Conservation (phyloP, 2,113 vertebrate species). For the Chrysemys picta region DNA sequence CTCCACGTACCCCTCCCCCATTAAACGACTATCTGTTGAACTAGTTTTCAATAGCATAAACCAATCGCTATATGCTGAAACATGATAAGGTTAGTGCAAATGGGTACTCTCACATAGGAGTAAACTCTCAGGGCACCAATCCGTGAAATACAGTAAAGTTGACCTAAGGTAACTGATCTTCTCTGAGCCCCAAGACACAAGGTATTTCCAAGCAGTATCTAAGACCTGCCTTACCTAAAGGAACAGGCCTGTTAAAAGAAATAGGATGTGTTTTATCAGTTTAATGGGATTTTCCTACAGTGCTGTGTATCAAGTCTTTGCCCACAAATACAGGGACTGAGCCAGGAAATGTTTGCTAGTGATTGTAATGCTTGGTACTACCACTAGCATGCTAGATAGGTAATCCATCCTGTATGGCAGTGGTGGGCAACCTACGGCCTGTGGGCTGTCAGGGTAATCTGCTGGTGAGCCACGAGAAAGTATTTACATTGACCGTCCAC, state of each 20-base stretch:
- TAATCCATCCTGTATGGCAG: not conserved
- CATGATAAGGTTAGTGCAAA: not conserved
- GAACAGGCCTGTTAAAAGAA: not conserved
- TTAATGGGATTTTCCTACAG: fast-evolving
- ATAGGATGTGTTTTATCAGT: not conserved
- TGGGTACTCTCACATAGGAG: fast-evolving
- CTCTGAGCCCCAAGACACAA: not conserved
- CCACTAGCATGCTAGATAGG: not conserved
- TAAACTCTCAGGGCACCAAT: not conserved
- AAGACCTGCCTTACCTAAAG: not conserved
- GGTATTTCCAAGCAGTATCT: not conserved
- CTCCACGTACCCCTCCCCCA: not conserved
- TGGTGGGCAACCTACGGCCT: too few relatives aligned
- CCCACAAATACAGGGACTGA: not conserved
- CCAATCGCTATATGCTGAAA: fast-evolving
- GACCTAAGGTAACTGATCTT: not conserved
- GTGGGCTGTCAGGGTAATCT: too few relatives aligned
- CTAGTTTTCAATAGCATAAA: not conserved
- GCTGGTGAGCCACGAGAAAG: too few relatives aligned
- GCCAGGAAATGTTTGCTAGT: not conserved
- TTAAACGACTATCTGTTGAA: not conserved
- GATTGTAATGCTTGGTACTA: not conserved
- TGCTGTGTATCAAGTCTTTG: not conserved
- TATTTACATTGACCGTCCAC: too few relatives aligned
- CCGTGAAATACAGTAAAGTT: not conserved